Conservation (phyloP, 2,797 vertebrate species). For the Brachyrhaphis roseni region DNA sequence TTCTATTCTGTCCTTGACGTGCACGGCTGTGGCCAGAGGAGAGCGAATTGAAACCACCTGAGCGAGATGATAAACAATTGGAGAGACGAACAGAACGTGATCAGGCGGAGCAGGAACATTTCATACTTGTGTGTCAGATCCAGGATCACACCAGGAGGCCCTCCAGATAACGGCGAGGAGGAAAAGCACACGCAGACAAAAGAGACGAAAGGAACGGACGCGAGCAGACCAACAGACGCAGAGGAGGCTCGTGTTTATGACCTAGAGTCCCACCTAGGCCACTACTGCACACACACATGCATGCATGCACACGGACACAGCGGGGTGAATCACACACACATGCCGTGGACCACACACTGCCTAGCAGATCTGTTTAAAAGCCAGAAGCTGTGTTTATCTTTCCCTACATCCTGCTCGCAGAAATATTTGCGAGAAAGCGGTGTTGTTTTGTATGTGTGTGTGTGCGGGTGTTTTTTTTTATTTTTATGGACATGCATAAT, state of each 20-base stretch:
- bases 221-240: constrained; percentile 57
- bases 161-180: constrained; percentile 51
- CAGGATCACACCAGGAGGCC: constrained; percentile 38
- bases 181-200: constrained; percentile 39
- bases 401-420: constrained; percentile 83
- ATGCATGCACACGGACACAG: constrained; percentile 7
- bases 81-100: constrained; percentile 24
- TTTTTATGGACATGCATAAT: constrained; percentile 15
- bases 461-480: constrained; percentile 35
- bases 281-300: constrained; percentile 21
- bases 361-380: constrained; percentile 83
- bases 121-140: constrained; percentile 56
- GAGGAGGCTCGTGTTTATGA: constrained; percentile 74
- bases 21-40: neutral
- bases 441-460: constrained; percentile 34
- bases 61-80: constrained; percentile 37
- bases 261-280: constrained; percentile 60
- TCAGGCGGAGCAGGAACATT: constrained; percentile 46
- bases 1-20: constrained; percentile 13
- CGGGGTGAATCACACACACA: constrained; percentile 20
- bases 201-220: constrained; percentile 35
- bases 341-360: constrained; percentile 82
- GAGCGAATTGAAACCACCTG: constrained; percentile 51
- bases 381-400: constrained; percentile 85
- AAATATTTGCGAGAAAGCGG: constrained; percentile 79